Evolutionary conservation across 2,113 vertebrate genomes (phyloP).

Genomic region (Grallaria varia): DNA sequence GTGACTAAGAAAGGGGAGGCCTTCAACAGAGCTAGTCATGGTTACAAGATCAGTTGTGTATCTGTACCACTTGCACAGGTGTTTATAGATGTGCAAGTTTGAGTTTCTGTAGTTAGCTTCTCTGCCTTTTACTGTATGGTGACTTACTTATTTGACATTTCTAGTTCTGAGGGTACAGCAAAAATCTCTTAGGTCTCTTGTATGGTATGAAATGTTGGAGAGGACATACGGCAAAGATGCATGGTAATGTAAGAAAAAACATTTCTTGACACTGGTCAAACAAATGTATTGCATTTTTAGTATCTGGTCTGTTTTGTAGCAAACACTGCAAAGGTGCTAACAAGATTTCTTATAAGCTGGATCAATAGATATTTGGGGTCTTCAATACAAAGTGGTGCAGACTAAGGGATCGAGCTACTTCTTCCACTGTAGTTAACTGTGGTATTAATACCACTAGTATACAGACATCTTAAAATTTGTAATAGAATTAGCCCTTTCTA

Average conservation of each 20-base stretch:
- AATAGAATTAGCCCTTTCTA: neutral
- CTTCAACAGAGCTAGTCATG: neutral
- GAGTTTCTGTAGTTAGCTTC: neutral
- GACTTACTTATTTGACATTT: neutral
- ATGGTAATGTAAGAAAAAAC: neutral
- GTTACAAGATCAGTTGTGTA: neutral
- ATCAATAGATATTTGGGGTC: neutral
- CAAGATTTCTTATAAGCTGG: neutral
- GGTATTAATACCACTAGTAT: neutral
- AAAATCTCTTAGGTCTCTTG: neutral
- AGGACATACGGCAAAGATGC: neutral
- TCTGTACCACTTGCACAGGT: neutral
- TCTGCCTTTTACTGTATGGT: neutral
- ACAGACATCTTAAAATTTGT: neutral
- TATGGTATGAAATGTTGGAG: neutral
- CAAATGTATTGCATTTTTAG: neutral
- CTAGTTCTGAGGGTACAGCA: neutral
- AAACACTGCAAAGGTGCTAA: neutral
- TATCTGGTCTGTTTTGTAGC: neutral
- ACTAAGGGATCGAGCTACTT: neutral
- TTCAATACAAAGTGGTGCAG: neutral
- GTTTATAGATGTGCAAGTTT: accelerated
- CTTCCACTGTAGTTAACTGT: neutral
- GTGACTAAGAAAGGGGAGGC: neutral
- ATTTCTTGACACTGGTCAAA: neutral